A percentile compares a stretch with the other conserved stretches of the same genome.
These are phyloP conservation scores for Trematomus bernacchii DNA, from an alignment of 2,797 vertebrate genomes.

Conservation along the genomic window DNA sequence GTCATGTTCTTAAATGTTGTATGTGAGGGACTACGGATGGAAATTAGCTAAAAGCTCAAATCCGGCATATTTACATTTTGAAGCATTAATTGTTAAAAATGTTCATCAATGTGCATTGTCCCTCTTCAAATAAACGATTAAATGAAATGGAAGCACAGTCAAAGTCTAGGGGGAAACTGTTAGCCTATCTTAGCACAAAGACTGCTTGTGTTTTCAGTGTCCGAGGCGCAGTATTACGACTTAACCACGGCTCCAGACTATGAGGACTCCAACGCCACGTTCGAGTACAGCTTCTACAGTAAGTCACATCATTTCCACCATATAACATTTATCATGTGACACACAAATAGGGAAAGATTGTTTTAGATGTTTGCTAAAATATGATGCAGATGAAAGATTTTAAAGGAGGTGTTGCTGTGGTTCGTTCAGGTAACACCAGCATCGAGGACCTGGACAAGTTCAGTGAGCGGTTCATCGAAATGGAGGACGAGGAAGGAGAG, in stretches of 20 bases:
- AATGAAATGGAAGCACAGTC: too few relatives aligned
- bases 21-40: too few relatives aligned
- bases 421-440: conserved; percentile 68
- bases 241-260: conserved; percentile 66
- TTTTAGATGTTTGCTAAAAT: too few relatives aligned
- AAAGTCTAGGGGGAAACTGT: neutral
- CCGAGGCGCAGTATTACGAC: conserved; percentile 39
- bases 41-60: too few relatives aligned
- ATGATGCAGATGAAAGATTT: neutral
- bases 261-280: conserved; percentile 75
- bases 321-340: too few relatives aligned
- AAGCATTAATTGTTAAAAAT: too few relatives aligned
- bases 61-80: too few relatives aligned
- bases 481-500: neutral
- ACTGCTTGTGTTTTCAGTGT: conserved; percentile 40
- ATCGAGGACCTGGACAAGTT: conserved; percentile 62
- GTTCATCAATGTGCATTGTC: too few relatives aligned
- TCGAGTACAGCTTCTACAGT: conserved; percentile 81
- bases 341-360: too few relatives aligned
- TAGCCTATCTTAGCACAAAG: neutral
- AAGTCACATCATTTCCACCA: conserved; percentile 33
- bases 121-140: too few relatives aligned
- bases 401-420: neutral
- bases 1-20: too few relatives aligned
- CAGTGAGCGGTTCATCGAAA: neutral